A percentile compares a stretch with the other conserved stretches of the same genome.
Conservation (phyloP, 2,113 vertebrate genomes). For the Pseudorhombus dupliciocellatus region DNA sequence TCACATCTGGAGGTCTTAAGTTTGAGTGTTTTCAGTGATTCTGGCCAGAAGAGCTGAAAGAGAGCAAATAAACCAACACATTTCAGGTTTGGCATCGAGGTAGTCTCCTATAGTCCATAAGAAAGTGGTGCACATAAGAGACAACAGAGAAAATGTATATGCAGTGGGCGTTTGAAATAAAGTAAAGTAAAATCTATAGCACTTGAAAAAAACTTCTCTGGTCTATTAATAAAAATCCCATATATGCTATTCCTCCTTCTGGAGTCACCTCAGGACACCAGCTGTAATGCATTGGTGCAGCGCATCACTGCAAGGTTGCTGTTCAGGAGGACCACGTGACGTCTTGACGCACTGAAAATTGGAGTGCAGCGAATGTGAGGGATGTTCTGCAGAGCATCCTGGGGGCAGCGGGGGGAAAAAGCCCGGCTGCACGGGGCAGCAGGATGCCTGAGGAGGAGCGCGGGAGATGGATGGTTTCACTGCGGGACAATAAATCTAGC, state of each 20-base stretch:
- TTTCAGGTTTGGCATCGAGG: not conserved
- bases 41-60: not conserved
- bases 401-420: conserved; percentile 44
- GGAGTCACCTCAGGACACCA: conserved; percentile 23
- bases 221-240: no score
- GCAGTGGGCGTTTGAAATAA: no score
- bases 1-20: not conserved
- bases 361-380: conserved; percentile 39
- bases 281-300: conserved; percentile 51
- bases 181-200: no score
- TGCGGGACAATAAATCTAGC: conserved; percentile 12
- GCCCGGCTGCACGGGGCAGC: conserved; percentile 6
- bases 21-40: not conserved
- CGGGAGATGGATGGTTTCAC: conserved; percentile 29
- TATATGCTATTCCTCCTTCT: not conserved
- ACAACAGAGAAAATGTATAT: not conserved
- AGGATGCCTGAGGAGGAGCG: conserved; percentile 27
- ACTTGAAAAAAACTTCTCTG: no score
- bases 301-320: conserved; percentile 54
- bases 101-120: not conserved
- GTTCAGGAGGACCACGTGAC: conserved; percentile 53
- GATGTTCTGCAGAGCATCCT: conserved; percentile 49
- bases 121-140: not conserved
- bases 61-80: not conserved
- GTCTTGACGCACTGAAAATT: conserved; percentile 30